A percentile compares a stretch with the other conserved stretches of the same genome.
Conservation (phyloP, 2,888 invertebrate genomes). For the Dolomedes plantarius region DNA sequence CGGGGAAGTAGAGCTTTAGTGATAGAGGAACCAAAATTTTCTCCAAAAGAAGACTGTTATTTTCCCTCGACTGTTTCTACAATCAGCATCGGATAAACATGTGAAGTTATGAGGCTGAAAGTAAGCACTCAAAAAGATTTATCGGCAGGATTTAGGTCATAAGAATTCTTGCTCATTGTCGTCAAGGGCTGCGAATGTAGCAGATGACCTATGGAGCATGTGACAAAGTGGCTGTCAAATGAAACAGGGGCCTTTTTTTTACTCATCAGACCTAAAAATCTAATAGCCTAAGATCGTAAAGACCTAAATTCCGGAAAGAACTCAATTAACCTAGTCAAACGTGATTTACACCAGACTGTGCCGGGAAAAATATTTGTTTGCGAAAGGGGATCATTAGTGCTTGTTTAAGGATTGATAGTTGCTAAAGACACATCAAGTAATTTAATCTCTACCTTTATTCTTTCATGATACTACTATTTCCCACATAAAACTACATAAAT, state of each 20-base stretch:
- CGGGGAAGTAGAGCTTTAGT: slow-evolving; percentile 8
- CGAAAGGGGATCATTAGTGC: not conserved
- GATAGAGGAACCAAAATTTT: not conserved
- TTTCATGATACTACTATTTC: too few relatives aligned
- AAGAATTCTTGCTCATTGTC: slow-evolving; percentile 6
- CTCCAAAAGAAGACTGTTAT: not conserved
- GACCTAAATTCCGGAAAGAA: slow-evolving; percentile 14
- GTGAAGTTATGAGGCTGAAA: slow-evolving; percentile 2
- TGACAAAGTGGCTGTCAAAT: slow-evolving; percentile 3
- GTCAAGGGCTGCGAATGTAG: slow-evolving; percentile 1
- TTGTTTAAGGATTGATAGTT: not conserved
- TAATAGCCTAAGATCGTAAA: slow-evolving; percentile 1
- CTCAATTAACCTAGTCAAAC: slow-evolving; percentile 14
- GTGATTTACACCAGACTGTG: not conserved
- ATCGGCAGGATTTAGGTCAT: not conserved
- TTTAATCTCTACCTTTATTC: too few relatives aligned
- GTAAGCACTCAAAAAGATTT: slow-evolving; percentile 5
- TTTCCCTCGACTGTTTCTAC: not conserved
- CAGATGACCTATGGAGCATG: slow-evolving; percentile 3
- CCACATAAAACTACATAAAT: too few relatives aligned
- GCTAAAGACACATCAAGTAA: not conserved
- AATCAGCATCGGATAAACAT: not conserved
- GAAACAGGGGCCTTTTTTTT: not conserved
- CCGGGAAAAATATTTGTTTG: slow-evolving; percentile 1
- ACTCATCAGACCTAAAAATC: slow-evolving; percentile 1